Conservation (phyloP, 2,113 vertebrate genomes). For the Geothlypis trichas region DNA sequence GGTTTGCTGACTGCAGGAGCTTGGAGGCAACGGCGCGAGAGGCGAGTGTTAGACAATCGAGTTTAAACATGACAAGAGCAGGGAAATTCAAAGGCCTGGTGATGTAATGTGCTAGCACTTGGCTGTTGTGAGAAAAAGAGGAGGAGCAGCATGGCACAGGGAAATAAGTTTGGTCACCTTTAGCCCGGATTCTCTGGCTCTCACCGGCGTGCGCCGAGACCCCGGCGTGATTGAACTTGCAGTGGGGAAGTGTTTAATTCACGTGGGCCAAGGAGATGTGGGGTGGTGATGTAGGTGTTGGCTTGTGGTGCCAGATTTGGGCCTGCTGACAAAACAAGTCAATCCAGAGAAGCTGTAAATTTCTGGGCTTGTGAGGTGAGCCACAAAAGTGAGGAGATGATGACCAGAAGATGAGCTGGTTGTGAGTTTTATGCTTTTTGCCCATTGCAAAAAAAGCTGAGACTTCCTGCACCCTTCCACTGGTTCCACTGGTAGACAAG, state of each 20-base stretch:
- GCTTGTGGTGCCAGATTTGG: background rate
- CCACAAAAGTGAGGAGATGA: background rate
- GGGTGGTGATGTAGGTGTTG: background rate
- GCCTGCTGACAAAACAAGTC: background rate
- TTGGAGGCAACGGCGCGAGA: conserved; percentile 47
- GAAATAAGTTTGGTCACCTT: background rate
- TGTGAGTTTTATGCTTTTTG: background rate
- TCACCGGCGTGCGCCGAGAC: background rate
- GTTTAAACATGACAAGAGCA: conserved; percentile 63
- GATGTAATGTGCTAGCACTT: conserved; percentile 55
- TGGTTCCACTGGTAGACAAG: background rate
- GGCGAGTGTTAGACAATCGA: conserved; percentile 71
- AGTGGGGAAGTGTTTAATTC: conserved; percentile 24
- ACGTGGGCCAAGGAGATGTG: background rate
- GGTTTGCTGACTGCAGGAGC: conserved; percentile 67
- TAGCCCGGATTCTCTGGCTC: conserved; percentile 14
- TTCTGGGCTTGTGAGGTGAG: background rate
- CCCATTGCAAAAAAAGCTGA: background rate
- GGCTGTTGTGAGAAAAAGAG: conserved; percentile 45
- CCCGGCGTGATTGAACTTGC: background rate
- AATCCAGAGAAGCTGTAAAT: background rate
- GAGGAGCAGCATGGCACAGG: conserved; percentile 6
- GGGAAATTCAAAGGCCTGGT: conserved; percentile 67
- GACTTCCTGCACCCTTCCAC: background rate
- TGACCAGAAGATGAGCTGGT: background rate